Base-by-base conservation (phyloP, 1,140 invertebrate species). In the Manduca sexta region DNA sequence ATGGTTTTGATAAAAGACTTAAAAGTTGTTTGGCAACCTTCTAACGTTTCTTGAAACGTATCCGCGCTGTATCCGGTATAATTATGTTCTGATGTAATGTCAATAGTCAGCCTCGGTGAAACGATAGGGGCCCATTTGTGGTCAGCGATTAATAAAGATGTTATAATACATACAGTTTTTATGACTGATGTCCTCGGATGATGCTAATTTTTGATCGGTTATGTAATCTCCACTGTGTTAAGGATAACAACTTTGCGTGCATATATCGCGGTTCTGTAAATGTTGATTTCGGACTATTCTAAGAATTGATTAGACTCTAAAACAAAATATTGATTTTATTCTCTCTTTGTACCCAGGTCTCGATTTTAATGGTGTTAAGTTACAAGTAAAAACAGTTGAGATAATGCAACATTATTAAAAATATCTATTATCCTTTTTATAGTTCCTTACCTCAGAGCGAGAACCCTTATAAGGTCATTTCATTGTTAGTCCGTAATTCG, bases 21-120 rank as follows among this genome's bases (percentile, higher is more conserved):
- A n/a, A 60, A 40, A 60, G 49, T 56, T 51, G 56, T 49, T 52
- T 45, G 17, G 41, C 60, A 75, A 70, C 72, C 67, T 70, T 68
- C 64, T 68, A 65, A 66, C 59, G 56, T 64, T 64, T 34, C 55
- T 63, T 63, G 34, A 35, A 35, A 65, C 61, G 58, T 65, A 67
- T 71, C 51, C 59, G 34, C 14, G 61, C 44, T 65, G 56, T 69
- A 73, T 75, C 72, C 69, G 72, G 69, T 61, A 75, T 64, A 56
- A 69, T 64, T 64, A 58, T 64, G 47, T 26, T 26, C 21, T 74
- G 71, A 74, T 69, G 68, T 71, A 69, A 71, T 60, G 45, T 57
- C 52, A 57, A 57, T 62, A 57, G 45, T 3, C 21, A 26, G 21
- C 30, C n/a, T n/a, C n/a, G 47, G 38, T 21, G 13, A 45, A 29